Conservation (phyloP, 2,888 invertebrate species). For the Carabus problematicus region DNA sequence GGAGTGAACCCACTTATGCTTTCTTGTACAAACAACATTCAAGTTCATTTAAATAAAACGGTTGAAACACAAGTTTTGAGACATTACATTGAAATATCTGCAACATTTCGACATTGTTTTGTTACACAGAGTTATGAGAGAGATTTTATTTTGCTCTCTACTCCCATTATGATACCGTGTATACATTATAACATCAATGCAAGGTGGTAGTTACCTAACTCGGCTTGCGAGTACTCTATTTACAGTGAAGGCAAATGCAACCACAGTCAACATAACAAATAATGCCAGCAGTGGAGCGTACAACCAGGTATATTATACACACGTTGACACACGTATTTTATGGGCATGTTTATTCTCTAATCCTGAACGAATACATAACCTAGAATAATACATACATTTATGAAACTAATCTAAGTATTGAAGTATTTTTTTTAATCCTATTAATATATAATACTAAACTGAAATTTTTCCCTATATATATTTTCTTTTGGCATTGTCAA, state of each 20-base stretch:
- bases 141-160: constrained; percentile 72
- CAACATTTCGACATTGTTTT: constrained; percentile 56
- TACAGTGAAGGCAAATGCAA: constrained; percentile 53
- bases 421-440: too few species aligned
- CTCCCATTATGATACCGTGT: constrained; percentile 52
- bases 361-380: too few species aligned
- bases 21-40: constrained; percentile 76
- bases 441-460: too few species aligned
- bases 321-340: too few species aligned
- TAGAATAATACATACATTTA: too few species aligned
- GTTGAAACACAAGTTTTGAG: too few species aligned
- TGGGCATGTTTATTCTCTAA: too few species aligned
- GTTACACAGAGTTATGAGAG: constrained; percentile 75
- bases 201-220: constrained; percentile 46
- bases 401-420: too few species aligned
- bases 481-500: too few species aligned
- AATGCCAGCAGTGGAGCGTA: constrained; percentile 46
- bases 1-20: constrained; percentile 89
- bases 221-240: constrained; percentile 53
- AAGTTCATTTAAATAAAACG: constrained; percentile 51
- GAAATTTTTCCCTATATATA: too few species aligned
- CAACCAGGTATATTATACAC: not conserved
- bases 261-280: constrained; percentile 54
- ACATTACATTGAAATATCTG: constrained; percentile 25
- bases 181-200: constrained; percentile 50